Base-by-base conservation (phyloP, 2,797 vertebrate genomes). In the Sebastes flavidus region DNA sequence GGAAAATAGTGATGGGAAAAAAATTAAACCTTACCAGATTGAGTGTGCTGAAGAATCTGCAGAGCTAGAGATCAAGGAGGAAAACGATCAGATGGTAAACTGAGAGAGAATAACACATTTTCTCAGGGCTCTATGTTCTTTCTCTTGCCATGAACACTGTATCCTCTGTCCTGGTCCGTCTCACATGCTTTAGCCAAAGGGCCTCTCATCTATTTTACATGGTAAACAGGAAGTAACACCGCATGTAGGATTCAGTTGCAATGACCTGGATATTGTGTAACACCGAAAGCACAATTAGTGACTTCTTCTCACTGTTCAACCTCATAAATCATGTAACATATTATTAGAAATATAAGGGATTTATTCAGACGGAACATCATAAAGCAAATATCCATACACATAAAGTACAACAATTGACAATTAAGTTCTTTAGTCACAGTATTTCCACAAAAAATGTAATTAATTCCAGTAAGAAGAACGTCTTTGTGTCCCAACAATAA, bases 141-240 rank as follows among this genome's bases (percentile, higher is more conserved):
- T 86, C 80, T 92, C 65, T 81, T 77, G 66, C 52, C 11, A 20
- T 82, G 82, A 93, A 94, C 93, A 94, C 91, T 79, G 58, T 73
- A 66, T 82, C 79, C 87, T 91, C 91, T 95, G 92, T 95, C 86
- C 78, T 75, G 84, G 78, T 87, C 72, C 55, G 66, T 88, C 92
- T 94, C 92, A 94, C 93, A 94, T 95, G 89, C 87, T 91, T 86
- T 80, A 78, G 89, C 91, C 85, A 88, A 78, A 91, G 90, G 92
- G 78, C 80, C 76, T 77, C 83, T 94, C 89, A 91, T 95, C 89
- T 85, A 91, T 93, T 90, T 91, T 93, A 94, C 84, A 95, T 92
- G 79, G 82, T 87, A 93, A 90, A 94, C 91, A 94, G 90, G 92
- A 93, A 93, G 78, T 72, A 81, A 85, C 79, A 82, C 74, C 4